phyloP scores from a whole-genome alignment of 2,888 invertebrate genomes.

The Pantelozetes paolii region DNA sequence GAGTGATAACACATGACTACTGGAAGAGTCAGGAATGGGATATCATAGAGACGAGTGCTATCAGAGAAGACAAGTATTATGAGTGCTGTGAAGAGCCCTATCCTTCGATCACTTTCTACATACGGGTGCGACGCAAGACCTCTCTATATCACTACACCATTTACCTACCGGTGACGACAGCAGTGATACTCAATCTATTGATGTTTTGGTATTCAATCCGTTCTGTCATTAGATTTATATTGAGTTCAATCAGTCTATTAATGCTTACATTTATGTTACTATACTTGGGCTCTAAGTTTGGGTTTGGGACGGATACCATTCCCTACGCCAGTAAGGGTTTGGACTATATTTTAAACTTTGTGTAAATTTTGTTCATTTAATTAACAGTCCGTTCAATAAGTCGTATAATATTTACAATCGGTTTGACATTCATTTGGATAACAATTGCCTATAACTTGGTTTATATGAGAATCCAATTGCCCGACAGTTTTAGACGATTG shows the following conservation, averaged over 20 bases:
- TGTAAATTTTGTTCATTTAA: too few relatives aligned
- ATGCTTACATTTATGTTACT: conserved; percentile 30
- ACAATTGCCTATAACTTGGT: conserved; percentile 15
- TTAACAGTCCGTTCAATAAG: conserved; percentile 26
- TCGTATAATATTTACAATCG: conserved; percentile 8
- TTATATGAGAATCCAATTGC: neutral
- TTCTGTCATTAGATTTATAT: conserved; percentile 14
- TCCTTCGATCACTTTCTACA: conserved; percentile 27
- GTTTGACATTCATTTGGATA: conserved; percentile 1
- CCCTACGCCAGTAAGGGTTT: conserved; percentile 33
- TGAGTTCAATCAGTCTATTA: conserved; percentile 29
- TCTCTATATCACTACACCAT: conserved; percentile 37
- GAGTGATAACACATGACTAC: too few relatives aligned
- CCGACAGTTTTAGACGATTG: neutral
- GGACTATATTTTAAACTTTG: neutral
- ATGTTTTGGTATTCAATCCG: conserved; percentile 37
- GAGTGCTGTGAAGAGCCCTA: conserved; percentile 22
- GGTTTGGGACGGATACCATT: conserved; percentile 30
- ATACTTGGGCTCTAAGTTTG: conserved; percentile 34
- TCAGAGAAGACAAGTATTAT: conserved; percentile 1
- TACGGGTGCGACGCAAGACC: conserved; percentile 18
- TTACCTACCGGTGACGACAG: conserved; percentile 33
- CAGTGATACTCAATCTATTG: conserved; percentile 33
- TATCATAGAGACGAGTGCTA: neutral
- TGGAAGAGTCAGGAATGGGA: conserved; percentile 37